These are phyloP conservation scores for Siphonodentalium dalli DNA, from an alignment of 2,888 invertebrate species.

Conservation along the genomic window DNA sequence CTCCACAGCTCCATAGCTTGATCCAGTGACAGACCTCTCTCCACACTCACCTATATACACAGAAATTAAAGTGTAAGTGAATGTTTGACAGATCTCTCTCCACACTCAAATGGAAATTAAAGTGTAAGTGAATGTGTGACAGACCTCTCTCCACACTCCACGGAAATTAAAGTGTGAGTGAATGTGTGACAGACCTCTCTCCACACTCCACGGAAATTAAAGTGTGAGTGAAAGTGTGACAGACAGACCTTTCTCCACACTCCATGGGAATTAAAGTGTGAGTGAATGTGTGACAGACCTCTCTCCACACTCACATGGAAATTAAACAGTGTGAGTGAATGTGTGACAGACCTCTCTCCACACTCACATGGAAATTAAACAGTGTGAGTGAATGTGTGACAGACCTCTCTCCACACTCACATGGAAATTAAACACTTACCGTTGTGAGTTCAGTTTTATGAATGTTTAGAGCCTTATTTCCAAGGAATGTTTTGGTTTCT, in stretches of 20 bases:
- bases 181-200: conserved; percentile 87
- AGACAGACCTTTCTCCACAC: conserved; percentile 91
- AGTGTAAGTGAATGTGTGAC: conserved; percentile 68
- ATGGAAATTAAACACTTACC: conserved; percentile 42
- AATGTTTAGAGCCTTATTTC: conserved; percentile 76
- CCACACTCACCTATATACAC: conserved; percentile 78
- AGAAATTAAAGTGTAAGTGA: not conserved
- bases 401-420: conserved; percentile 91
- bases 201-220: conserved; percentile 73
- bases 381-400: conserved; percentile 68
- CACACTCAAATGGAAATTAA: conserved; percentile 73
- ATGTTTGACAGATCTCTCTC: conserved; percentile 91
- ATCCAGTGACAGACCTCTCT: conserved; percentile 90
- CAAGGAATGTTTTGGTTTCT: conserved; percentile 81
- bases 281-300: conserved; percentile 79
- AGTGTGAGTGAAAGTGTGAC: conserved; percentile 68
- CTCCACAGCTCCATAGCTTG: conserved; percentile 82
- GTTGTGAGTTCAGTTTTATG: conserved; percentile 86
- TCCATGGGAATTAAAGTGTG: conserved; percentile 61
- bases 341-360: conserved; percentile 91
- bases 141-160: conserved; percentile 88
- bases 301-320: conserved; percentile 86
- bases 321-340: not conserved
- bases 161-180: not conserved
- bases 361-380: conserved; percentile 70